Percentiles rank a stretch among this genome's conserved stretches.
Evolutionary conservation across 2,113 vertebrate species (phyloP).

Genomic region (Hemiscyllium ocellatum): DNA sequence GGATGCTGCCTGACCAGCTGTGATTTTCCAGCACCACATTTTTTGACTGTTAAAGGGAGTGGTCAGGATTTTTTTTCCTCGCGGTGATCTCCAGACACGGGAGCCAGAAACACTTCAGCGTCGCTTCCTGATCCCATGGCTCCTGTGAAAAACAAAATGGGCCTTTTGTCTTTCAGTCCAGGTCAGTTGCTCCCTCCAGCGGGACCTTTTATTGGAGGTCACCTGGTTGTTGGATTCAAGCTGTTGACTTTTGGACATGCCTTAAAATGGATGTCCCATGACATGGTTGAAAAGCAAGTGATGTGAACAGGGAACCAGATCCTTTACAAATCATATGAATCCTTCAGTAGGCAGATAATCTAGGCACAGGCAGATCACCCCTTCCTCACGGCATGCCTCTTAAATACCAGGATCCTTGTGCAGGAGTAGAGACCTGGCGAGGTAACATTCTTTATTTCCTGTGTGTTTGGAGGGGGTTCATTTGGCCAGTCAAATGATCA

Average conservation of each 20-base stretch:
- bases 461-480: background rate
- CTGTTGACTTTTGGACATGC: background rate
- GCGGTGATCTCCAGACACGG: background rate
- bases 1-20: no score
- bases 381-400: background rate
- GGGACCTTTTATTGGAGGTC: background rate
- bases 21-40: no score
- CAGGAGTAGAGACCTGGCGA: background rate
- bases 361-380: background rate
- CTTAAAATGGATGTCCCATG: background rate
- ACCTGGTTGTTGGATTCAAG: no score
- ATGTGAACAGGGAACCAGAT: background rate
- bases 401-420: background rate
- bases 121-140: background rate
- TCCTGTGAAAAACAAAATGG: background rate
- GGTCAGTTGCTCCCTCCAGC: background rate
- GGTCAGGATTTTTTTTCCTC: background rate
- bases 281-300: background rate
- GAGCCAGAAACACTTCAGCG: background rate
- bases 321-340: background rate
- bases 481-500: background rate
- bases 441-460: background rate
- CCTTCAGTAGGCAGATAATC: background rate
- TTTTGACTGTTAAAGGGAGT: background rate
- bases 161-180: background rate